phyloP scores from a whole-genome alignment of 2,888 invertebrate species.

The Pristionchus exspectatus region DNA sequence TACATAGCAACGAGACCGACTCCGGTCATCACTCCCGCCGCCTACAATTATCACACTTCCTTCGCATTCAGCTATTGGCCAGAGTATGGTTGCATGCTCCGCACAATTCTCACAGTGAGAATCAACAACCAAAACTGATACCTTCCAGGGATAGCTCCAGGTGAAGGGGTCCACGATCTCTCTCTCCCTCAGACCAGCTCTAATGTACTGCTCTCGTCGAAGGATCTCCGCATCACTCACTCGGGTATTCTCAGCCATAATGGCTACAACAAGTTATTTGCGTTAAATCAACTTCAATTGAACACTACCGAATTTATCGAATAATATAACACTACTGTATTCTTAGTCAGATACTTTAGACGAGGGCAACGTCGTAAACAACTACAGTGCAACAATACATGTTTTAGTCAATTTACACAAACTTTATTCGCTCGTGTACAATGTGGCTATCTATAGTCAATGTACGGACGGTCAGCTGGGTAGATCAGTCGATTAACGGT shows the following conservation, averaged over 20 bases:
- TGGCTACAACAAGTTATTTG: conserved; percentile 8
- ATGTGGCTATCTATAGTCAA: conserved; percentile 46
- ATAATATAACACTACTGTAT: conserved; percentile 24
- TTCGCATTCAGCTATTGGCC: too few species aligned
- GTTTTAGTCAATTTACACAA: conserved; percentile 46
- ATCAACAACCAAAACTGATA: not conserved
- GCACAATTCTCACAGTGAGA: too few species aligned
- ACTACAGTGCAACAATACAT: not conserved
- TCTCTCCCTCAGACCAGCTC: conserved; percentile 66
- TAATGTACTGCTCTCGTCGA: conserved; percentile 71
- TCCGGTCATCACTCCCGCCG: conserved; percentile 66
- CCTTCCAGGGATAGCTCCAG: conserved; percentile 74
- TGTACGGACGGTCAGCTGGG: conserved; percentile 44
- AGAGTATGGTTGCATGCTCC: too few species aligned
- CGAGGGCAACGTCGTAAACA: conserved; percentile 45
- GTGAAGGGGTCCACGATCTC: conserved; percentile 74
- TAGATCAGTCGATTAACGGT: conserved; percentile 71
- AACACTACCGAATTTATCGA: not conserved
- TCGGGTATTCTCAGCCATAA: conserved; percentile 73
- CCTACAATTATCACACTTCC: conserved; percentile 53
- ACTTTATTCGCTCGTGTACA: conserved; percentile 54
- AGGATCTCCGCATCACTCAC: conserved; percentile 70
- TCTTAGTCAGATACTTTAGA: conserved; percentile 28
- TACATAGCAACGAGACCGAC: conserved; percentile 62
- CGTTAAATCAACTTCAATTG: not conserved